phyloP scores from a whole-genome alignment of 2,113 vertebrate genomes.

The Coryphaenoides rupestris region DNA sequence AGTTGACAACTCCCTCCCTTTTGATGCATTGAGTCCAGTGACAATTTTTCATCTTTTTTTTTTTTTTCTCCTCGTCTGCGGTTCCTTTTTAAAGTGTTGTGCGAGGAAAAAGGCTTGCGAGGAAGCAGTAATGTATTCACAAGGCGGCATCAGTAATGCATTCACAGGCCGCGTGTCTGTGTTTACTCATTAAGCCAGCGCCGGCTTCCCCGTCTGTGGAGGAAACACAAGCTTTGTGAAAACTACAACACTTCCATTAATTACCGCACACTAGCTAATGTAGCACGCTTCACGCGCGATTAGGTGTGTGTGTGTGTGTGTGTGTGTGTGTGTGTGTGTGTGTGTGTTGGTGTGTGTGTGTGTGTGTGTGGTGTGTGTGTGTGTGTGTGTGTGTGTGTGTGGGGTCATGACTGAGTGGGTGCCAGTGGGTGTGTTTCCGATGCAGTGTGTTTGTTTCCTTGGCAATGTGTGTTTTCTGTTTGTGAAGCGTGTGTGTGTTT shows the following conservation, averaged over 20 bases:
- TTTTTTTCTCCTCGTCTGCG: no score
- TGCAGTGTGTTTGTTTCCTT: not conserved
- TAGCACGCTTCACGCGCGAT: conserved; percentile 61
- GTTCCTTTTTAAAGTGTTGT: conserved; percentile 26
- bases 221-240: conserved; percentile 62
- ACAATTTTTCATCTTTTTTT: conserved; percentile 1
- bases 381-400: not conserved
- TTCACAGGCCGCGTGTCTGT: conserved; percentile 50
- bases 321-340: no score
- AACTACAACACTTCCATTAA: conserved; percentile 62
- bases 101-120: conserved; percentile 64
- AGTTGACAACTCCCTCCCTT: conserved; percentile 12
- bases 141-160: conserved; percentile 40
- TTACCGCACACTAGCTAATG: conserved; percentile 71
- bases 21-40: conserved; percentile 61
- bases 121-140: conserved; percentile 69
- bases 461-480: no score
- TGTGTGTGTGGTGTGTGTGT: not conserved
- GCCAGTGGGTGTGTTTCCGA: conserved; percentile 1
- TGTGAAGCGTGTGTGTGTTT: no score
- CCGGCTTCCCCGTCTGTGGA: conserved; percentile 58
- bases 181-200: conserved; percentile 74
- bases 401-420: not conserved
- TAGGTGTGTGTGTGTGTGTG: conserved; percentile 43
- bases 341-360: not conserved